A percentile compares a stretch with the other conserved stretches of the same genome.
phyloP scores from a whole-genome alignment of 1,140 invertebrate genomes.

The Oncopeltus fasciatus region DNA sequence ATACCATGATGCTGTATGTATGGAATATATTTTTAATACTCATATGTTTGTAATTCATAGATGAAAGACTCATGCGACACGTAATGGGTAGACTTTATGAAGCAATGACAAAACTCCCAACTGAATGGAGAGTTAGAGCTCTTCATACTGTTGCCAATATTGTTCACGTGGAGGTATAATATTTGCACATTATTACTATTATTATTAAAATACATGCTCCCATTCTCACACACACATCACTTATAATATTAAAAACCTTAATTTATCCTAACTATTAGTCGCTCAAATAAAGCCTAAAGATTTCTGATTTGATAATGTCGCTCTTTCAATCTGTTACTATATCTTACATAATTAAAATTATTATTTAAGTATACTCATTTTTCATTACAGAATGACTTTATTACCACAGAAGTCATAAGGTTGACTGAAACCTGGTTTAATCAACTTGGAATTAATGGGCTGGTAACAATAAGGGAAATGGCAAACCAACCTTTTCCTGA shows the following conservation, averaged over 20 bases:
- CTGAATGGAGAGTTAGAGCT: constrained; percentile 42
- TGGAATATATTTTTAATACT: too few relatives aligned
- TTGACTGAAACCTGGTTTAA: constrained; percentile 45
- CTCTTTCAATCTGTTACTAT: background rate
- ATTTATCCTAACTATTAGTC: background rate
- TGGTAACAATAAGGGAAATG: constrained; percentile 38
- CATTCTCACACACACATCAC: background rate
- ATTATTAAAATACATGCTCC: background rate
- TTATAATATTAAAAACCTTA: background rate
- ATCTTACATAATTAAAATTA: constrained; percentile 2
- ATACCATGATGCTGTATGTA: too few relatives aligned
- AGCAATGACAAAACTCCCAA: constrained; percentile 39
- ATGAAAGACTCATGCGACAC: constrained; percentile 33
- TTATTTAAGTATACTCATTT: background rate
- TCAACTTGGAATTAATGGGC: constrained; percentile 34
- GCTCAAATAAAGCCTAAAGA: too few relatives aligned
- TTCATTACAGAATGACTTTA: constrained; percentile 28
- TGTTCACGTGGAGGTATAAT: constrained; percentile 34
- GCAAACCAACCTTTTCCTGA: constrained; percentile 48
- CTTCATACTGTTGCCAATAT: constrained; percentile 43
- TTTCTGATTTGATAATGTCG: too few relatives aligned
- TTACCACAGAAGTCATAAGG: constrained; percentile 33
- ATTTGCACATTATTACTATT: background rate
- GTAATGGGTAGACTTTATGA: constrained; percentile 37
- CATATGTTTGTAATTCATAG: constrained; percentile 16